Evolutionary conservation across 2,797 vertebrate species (phyloP), one percentile per base, ranked within the genome.

Genomic region (Hylomyscus alleni): DNA sequence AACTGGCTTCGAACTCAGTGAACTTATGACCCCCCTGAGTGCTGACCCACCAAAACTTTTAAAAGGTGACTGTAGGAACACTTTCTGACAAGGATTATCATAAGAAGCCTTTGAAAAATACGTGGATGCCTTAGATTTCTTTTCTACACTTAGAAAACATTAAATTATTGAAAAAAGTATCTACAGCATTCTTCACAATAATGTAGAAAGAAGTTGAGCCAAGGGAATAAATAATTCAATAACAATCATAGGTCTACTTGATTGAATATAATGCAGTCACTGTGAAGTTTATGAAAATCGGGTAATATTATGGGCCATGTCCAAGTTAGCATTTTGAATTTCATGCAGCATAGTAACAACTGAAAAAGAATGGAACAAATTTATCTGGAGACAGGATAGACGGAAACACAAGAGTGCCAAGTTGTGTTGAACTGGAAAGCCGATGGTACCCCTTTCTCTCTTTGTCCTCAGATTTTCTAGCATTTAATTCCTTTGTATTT

Each of bases 401-500:
- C 56, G 60, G 40, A 90, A 47, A 50, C 29, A n/a, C 17, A 17
- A 10, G 26, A 60, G 26, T 69, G 47, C 80, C 54, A 40, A 69
- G 54, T 22, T 4, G 19, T 31, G 14, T 34, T 47, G n/a, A 29
- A 20, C n/a, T 86, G n/a, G 37, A 76, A 37, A 78, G n/a, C 52
- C 26, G 24, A 4, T 78, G 4, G 0, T 76, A 52, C 29, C 12
- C 85, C 81, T 77, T 60, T 58, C 17, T 54, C 72, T 69, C 75
- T 67, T 84, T 80, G 34, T 67, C 47, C 10, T 7, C 6, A 0
- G 83, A 44, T 44, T 78, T 94, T 95, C 40, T 87, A 50, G 56
- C 84, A 50, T 87, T 94, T 89, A 77, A 37, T 90, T 93, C 24
- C 72, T 1, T 92, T 95, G 56, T 10, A 58, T 88, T 84, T 85